Percentiles rank a stretch among this genome's conserved stretches.
Evolutionary conservation across 2,113 vertebrate genomes (phyloP).

Genomic region (Martes martes): DNA sequence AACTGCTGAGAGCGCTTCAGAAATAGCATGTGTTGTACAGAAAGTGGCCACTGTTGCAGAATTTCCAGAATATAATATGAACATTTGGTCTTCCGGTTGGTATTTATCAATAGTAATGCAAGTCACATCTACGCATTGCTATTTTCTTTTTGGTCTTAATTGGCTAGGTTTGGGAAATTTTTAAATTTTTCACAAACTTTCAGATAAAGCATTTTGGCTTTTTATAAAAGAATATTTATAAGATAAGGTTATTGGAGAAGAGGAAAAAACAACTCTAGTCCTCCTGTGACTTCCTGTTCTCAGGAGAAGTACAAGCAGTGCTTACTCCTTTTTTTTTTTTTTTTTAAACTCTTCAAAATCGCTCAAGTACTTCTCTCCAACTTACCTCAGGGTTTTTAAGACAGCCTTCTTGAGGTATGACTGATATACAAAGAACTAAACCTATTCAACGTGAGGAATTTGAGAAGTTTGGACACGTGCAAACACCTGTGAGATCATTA

Average conservation of each 20-base stretch:
- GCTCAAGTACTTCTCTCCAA: not conserved
- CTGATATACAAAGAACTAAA: not conserved
- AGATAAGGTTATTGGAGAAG: not conserved
- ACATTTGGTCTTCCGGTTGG: not conserved
- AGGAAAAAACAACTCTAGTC: not conserved
- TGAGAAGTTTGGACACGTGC: not conserved
- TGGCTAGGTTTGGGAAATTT: not conserved
- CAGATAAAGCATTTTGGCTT: not conserved
- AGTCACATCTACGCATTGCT: not conserved
- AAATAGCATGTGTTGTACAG: not conserved
- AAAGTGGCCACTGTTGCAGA: not conserved
- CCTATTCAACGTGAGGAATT: not conserved
- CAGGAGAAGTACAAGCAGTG: not conserved
- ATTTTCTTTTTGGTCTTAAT: constrained; percentile 41
- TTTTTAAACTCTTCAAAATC: not conserved
- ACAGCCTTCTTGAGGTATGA: not conserved
- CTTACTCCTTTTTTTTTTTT: constrained; percentile 85
- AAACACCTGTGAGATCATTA: not conserved
- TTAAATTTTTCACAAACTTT: constrained; percentile 4
- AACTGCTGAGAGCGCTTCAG: not conserved
- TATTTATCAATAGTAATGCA: not conserved
- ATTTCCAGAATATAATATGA: constrained; percentile 17
- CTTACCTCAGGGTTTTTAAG: not conserved
- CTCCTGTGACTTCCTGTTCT: constrained; percentile 18
- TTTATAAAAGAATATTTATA: not conserved